Base-by-base conservation (phyloP, 2,888 invertebrate species). In the Hirtodrosophila alboralis region DNA sequence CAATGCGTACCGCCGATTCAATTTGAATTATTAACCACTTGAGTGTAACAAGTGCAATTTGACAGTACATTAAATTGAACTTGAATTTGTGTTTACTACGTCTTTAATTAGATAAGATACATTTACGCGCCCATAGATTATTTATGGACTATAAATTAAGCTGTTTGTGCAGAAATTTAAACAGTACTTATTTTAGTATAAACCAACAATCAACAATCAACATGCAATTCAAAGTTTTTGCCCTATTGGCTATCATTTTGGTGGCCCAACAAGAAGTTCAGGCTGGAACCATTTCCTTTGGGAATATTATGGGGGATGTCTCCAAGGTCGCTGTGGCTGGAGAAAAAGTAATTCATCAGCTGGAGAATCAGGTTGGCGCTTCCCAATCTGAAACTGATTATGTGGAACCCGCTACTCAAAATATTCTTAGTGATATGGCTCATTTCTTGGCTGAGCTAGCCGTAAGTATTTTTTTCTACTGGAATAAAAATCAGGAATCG, bases 121-220 rank as follows among this genome's bases (percentile, higher is more conserved):
- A 27, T 5, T 21, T 7, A 37, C 21, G 31, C 4, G 8, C 3
- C 23, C 52, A 61, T 72, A 59, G n/a, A n/a, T n/a, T n/a, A n/a
- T n/a, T n/a, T 16, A 54, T 23, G 23, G 6, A 7, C 23, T 81
- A 78, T 78, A 78, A 78, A 74, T 54, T 5, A 21, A 5, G 28
- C 2, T 38, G 47, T 1, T 8, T 6, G 23, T 2, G 27, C 3
- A 1, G n/a, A 7, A 47, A 34, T 7, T 26, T 7, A 43, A 43
- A 51, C 40, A 78, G 65, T 77, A 27, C 23, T 23, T 7, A 9
- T n/a, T n/a, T n/a, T n/a, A n/a, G n/a, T n/a, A n/a, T n/a, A n/a
- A n/a, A n/a, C 13, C 34, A 28, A 43, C 18, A 27, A 31, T 6
- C 12, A 34, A 51, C 13, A 47, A 45, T 27, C 30, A 75, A 61